phyloP scores from a whole-genome alignment of 2,888 invertebrate genomes.

The Panzeria rudis region DNA sequence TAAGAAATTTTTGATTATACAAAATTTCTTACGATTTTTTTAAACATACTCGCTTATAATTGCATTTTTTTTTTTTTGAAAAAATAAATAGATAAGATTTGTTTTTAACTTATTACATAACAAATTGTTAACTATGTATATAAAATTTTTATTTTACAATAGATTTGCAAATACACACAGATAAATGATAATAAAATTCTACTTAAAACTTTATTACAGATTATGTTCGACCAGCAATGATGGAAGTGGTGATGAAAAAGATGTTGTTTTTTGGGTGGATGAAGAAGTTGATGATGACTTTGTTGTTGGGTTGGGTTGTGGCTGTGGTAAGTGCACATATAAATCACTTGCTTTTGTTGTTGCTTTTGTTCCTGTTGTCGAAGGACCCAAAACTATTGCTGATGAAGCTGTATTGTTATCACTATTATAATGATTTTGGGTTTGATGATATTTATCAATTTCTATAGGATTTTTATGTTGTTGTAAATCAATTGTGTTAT shows the following conservation, averaged over 20 bases:
- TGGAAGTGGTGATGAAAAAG: conserved; percentile 34
- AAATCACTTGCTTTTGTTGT: conserved; percentile 39
- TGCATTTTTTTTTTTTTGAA: conserved; percentile 9
- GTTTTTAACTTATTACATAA: conserved; percentile 50
- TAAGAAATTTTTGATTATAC: conserved; percentile 7
- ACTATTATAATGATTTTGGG: conserved; percentile 29
- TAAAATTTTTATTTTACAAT: conserved; percentile 56
- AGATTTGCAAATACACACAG: conserved; percentile 39
- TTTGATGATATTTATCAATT: conserved; percentile 48
- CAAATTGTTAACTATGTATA: conserved; percentile 52
- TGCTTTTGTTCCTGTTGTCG: conserved; percentile 26
- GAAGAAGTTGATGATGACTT: conserved; percentile 16
- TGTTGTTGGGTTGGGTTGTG: conserved; percentile 37
- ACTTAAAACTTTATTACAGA: conserved; percentile 67
- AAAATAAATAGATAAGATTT: background rate
- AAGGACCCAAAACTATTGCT: conserved; percentile 27
- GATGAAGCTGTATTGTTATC: conserved; percentile 57
- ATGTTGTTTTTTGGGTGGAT: conserved; percentile 36
- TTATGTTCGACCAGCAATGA: conserved; percentile 51
- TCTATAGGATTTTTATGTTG: conserved; percentile 47
- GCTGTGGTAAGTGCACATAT: conserved; percentile 42
- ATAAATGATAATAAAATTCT: conserved; percentile 45
- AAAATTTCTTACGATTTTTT: background rate
- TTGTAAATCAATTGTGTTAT: conserved; percentile 55
- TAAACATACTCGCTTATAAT: background rate